Percentiles rank a stretch among this genome's conserved stretches.
These are phyloP conservation scores for Rhodeus uyekii DNA, from an alignment of 2,797 vertebrate genomes.

Conservation along the genomic window DNA sequence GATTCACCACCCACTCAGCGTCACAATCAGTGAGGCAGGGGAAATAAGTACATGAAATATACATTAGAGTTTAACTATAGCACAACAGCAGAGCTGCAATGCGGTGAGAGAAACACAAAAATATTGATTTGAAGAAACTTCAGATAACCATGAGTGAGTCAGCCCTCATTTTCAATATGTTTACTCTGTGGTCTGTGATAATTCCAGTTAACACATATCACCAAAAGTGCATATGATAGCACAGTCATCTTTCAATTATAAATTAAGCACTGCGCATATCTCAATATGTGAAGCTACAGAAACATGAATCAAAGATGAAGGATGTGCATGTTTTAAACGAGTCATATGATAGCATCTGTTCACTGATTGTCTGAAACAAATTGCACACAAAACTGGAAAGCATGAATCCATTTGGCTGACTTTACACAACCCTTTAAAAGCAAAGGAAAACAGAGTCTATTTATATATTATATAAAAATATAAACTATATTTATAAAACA, in stretches of 20 bases:
- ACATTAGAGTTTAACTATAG: slow-evolving; percentile 49
- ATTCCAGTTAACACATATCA: neutral
- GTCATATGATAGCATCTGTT: no score
- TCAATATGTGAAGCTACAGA: neutral
- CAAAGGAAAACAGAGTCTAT: no score
- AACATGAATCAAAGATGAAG: neutral
- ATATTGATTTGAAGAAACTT: neutral
- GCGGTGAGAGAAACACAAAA: neutral
- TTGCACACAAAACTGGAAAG: neutral
- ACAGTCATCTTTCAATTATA: neutral
- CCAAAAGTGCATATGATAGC: neutral
- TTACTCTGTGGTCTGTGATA: neutral
- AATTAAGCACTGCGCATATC: neutral
- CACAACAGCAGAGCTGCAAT: slow-evolving; percentile 20
- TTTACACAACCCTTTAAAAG: neutral
- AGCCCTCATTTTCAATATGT: neutral
- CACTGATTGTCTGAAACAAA: neutral
- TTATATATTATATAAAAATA: no score
- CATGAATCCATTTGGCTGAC: neutral
- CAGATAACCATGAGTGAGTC: slow-evolving; percentile 1
- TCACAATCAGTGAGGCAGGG: slow-evolving; percentile 35
- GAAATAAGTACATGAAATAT: slow-evolving; percentile 53
- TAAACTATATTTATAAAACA: no score
- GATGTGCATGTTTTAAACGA: neutral
- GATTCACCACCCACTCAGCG: slow-evolving; percentile 23